A percentile compares a stretch with the other conserved stretches of the same genome.
These are phyloP conservation scores for Nothoprocta pentlandii DNA, from an alignment of 2,113 vertebrate genomes.

Conservation along the genomic window DNA sequence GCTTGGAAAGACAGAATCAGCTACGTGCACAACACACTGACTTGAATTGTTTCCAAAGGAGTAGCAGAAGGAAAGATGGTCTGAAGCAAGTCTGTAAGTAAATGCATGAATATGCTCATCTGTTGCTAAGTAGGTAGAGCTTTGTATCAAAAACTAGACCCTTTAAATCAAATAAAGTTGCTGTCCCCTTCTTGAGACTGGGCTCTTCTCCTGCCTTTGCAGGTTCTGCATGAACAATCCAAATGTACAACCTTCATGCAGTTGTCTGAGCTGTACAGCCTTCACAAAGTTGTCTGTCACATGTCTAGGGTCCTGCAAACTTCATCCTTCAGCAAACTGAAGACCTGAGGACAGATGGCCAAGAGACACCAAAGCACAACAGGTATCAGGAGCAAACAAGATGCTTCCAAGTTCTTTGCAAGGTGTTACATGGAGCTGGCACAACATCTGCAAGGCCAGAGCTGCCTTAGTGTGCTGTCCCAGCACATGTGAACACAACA, in stretches of 20 bases:
- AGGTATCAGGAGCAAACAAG: not conserved
- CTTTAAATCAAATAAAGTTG: not conserved
- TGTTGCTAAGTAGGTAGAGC: not conserved
- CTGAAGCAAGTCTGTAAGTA: not conserved
- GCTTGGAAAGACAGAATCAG: not conserved
- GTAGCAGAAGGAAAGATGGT: not conserved
- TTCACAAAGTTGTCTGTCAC: not conserved
- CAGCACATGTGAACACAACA: not conserved
- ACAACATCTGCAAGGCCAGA: not conserved
- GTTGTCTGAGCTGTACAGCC: not conserved
- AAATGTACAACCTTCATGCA: not conserved
- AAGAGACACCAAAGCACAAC: not conserved
- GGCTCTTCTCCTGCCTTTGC: not conserved
- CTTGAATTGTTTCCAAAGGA: constrained; percentile 32
- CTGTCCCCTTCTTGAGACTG: not conserved
- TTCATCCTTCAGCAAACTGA: not conserved
- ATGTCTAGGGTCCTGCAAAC: not conserved
- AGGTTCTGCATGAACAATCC: not conserved
- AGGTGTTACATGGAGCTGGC: not conserved
- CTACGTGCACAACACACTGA: not conserved
- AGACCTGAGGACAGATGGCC: fast-evolving
- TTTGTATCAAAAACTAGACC: not conserved
- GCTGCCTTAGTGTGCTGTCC: not conserved
- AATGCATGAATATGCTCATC: not conserved
- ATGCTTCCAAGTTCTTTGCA: not conserved